phyloP scores from a whole-genome alignment of 1,140 invertebrate species.

The Ridgeia piscesae region DNA sequence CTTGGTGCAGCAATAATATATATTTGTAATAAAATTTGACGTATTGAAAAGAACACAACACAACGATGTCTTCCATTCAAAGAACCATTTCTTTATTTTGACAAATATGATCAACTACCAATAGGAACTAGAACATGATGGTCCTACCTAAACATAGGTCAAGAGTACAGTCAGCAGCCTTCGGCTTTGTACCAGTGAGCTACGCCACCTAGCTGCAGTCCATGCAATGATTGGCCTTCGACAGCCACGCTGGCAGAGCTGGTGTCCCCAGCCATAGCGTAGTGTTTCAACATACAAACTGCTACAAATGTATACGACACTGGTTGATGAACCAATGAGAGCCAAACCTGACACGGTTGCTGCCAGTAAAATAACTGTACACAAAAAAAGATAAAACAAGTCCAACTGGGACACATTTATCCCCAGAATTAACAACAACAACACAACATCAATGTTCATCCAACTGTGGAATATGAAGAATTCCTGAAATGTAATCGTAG shows the following conservation, averaged over 20 bases:
- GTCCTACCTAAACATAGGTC: background rate
- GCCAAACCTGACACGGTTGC: background rate
- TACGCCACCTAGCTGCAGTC: background rate
- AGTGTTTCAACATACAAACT: background rate
- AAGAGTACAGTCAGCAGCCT: background rate
- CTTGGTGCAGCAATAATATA: background rate
- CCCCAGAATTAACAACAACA: background rate
- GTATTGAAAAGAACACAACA: background rate
- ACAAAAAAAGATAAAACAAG: slow-evolving; percentile 5
- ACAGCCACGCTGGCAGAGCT: background rate
- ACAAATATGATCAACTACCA: slow-evolving; percentile 6
- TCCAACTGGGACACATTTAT: background rate
- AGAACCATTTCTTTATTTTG: background rate
- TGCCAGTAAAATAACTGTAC: background rate
- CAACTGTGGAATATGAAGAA: background rate
- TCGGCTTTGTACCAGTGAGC: background rate
- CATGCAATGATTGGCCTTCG: background rate
- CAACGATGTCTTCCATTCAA: background rate
- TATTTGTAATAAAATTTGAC: background rate
- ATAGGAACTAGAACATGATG: slow-evolving; percentile 5
- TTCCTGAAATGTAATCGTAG: background rate
- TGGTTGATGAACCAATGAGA: background rate
- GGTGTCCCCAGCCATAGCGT: background rate
- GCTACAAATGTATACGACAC: background rate
- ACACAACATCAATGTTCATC: background rate